Evolutionary conservation across 2,113 vertebrate genomes (phyloP).

Genomic region (Vulpes ferrilata): DNA sequence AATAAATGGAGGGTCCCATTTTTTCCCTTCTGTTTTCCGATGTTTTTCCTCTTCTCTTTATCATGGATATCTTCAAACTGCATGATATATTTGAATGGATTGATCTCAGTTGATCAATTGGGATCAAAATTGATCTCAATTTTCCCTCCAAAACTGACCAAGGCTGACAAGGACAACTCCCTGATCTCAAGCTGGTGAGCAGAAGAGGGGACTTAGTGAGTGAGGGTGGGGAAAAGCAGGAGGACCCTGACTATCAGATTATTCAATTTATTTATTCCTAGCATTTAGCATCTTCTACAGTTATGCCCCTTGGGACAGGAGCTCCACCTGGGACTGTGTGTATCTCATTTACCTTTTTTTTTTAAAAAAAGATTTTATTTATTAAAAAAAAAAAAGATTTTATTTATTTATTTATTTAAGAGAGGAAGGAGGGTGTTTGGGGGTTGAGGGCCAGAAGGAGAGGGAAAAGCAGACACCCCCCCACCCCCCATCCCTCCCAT

Average conservation of each 20-base stretch:
- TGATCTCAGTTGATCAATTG: not conserved
- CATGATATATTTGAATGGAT: not conserved
- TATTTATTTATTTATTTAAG: too few relatives aligned
- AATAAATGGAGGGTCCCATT: not conserved
- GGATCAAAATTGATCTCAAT: not conserved
- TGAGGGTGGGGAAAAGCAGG: not conserved
- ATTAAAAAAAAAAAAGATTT: too few relatives aligned
- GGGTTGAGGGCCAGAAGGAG: not conserved
- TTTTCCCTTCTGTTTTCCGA: not conserved
- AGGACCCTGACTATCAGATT: too few relatives aligned
- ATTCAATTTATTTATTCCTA: not conserved
- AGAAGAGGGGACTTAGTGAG: not conserved
- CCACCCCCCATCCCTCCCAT: too few relatives aligned
- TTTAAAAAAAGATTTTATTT: not conserved
- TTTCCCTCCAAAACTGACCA: not conserved
- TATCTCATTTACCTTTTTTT: not conserved
- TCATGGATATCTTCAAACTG: not conserved
- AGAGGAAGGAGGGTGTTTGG: too few relatives aligned
- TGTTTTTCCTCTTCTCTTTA: not conserved
- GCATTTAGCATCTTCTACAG: not conserved
- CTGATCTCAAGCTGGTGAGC: not conserved
- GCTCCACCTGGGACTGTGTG: not conserved
- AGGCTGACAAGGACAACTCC: not conserved
- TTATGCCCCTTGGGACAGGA: not conserved
- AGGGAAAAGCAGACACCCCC: not conserved